Conservation (phyloP, 2,113 vertebrate genomes). For the Spea bombifrons region DNA sequence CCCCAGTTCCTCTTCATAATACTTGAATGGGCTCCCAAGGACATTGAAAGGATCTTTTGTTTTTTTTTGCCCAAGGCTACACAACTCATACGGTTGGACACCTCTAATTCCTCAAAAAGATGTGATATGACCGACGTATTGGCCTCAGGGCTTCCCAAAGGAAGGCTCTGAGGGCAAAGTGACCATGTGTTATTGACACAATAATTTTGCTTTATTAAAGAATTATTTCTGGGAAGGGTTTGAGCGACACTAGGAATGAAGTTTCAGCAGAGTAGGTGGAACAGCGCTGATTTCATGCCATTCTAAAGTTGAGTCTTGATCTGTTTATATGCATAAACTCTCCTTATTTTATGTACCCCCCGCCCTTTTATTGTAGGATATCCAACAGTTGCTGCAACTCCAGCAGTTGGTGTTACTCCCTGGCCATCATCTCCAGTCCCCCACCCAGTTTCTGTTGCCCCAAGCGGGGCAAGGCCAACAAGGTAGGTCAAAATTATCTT, state of each 20-base stretch:
- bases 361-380: conserved; percentile 64
- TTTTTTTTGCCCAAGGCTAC: background rate
- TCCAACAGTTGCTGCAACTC: conserved; percentile 88
- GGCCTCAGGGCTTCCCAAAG: background rate
- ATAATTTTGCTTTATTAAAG: too few species aligned
- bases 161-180: too few species aligned
- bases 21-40: background rate
- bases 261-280: too few species aligned
- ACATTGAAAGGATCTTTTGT: background rate
- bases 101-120: background rate
- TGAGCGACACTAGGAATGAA: too few species aligned
- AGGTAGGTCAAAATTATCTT: conserved; percentile 64
- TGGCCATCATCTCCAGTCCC: conserved; percentile 78
- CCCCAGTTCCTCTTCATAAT: background rate
- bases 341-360: too few species aligned
- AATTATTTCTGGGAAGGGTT: too few species aligned
- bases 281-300: too few species aligned
- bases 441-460: conserved; percentile 85
- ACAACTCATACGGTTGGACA: background rate
- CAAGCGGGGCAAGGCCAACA: conserved; percentile 86
- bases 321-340: too few species aligned
- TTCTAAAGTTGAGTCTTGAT: too few species aligned
- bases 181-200: too few species aligned
- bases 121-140: background rate
- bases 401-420: conserved; percentile 87